Evolutionary conservation across 1,140 invertebrate genomes (phyloP), one percentile per base, ranked within the genome.

Genomic region (Drosophila asahinai): DNA sequence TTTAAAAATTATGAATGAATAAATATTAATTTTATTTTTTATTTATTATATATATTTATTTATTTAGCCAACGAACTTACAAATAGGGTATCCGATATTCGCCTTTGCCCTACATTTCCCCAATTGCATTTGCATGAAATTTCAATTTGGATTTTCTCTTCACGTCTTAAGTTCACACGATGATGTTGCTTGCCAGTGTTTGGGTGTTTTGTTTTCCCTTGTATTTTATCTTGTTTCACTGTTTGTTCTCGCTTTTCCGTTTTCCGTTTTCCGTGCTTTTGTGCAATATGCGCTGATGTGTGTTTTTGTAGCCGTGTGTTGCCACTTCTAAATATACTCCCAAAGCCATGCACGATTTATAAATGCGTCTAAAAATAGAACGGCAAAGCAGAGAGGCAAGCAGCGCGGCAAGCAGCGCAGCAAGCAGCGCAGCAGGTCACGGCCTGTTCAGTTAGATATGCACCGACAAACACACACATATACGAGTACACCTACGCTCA

Each of bases 291-390:
- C 54, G 70, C 27, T 73, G 49, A n/a, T 43, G 43, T 45, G 54
- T 71, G 27, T 43, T 49, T 33, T 64, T 65, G 58, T 57, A 48
- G 40, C 61, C 43, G 52, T 63, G 72, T 70, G 77, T 73, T 89
- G 78, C 75, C 87, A 87, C 74, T 92, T 87, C 90, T 91, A 91
- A 91, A 91, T 91, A 90, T 91, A 91, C 74, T 83, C 74, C 72
- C 63, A 83, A 83, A 92, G 90, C 82, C 83, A 91, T 91, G 90
- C 90, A 91, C 90, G 86, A 91, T 92, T 92, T 92, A 92, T 92
- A 92, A 92, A 86, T 73, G 83, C 78, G 71, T 75, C 84, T 92
- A 92, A 77, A 92, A 86, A 91, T 92, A 92, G 87, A 92, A 90
- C 79, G 80, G 72, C 74, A 51, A 51, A 49, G 73, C 73, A 52